These are phyloP conservation scores for Apostichopus parvimensis DNA, from an alignment of 35 echinoderm and acorn worm genomes.

Conservation along the genomic window DNA sequence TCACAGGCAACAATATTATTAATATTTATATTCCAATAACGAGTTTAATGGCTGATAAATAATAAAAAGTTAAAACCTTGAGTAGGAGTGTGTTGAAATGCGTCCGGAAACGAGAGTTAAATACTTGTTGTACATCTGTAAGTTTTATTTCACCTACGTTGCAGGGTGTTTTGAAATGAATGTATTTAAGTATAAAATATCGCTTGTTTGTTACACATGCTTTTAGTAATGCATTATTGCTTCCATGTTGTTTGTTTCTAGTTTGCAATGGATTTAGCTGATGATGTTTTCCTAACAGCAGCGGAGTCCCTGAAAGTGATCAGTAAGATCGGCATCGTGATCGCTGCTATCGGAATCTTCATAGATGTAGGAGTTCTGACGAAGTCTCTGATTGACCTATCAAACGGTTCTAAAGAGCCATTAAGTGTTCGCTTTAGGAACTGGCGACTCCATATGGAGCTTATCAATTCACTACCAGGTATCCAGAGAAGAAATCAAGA, in stretches of 20 bases:
- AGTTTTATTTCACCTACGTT: too few species aligned
- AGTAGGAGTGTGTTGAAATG: too few species aligned
- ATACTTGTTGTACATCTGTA: too few species aligned
- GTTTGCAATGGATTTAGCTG: neutral
- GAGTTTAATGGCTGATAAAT: too few species aligned
- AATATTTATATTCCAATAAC: too few species aligned
- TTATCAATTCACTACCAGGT: neutral
- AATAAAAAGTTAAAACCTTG: too few species aligned
- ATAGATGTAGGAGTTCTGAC: neutral
- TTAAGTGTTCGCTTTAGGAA: neutral
- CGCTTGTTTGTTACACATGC: too few species aligned
- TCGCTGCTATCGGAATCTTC: neutral
- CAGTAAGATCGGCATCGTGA: neutral
- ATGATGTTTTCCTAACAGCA: constrained; percentile 3
- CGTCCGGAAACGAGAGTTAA: too few species aligned
- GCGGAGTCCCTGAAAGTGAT: neutral
- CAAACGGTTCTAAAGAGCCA: neutral
- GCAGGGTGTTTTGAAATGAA: too few species aligned
- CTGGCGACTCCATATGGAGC: constrained; percentile 1
- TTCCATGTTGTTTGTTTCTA: neutral
- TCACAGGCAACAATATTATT: too few species aligned
- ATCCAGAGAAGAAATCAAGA: neutral
- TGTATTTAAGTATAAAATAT: too few species aligned
- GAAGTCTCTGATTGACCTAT: neutral
- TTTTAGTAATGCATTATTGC: too few species aligned